phyloP scores from a whole-genome alignment of 1,140 invertebrate species.

The Drosophila arawakana region DNA sequence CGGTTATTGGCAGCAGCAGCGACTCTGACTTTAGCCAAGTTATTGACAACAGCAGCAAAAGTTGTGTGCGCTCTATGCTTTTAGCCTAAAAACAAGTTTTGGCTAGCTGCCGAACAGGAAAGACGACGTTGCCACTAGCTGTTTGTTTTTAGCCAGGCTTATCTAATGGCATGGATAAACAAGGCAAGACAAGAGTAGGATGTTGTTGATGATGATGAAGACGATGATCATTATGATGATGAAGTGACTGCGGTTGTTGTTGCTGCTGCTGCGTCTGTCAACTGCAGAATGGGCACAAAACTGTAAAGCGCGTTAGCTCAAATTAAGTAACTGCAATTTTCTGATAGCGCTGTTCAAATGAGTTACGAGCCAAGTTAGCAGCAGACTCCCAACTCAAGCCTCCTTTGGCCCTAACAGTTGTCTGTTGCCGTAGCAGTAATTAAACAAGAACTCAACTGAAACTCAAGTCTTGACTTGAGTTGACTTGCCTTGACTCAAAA shows the following conservation, averaged over 20 bases:
- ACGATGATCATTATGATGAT: constrained; percentile 1
- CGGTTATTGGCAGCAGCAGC: constrained; percentile 29
- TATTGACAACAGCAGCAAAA: constrained; percentile 22
- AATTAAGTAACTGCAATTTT: constrained; percentile 76
- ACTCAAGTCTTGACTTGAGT: constrained; percentile 26
- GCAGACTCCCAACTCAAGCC: neutral
- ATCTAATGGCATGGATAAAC: constrained; percentile 81
- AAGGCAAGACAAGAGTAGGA: constrained; percentile 52
- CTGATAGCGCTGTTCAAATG: constrained; percentile 41
- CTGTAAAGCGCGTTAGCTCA: constrained; percentile 73
- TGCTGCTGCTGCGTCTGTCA: constrained; percentile 9
- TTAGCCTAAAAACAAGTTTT: constrained; percentile 40
- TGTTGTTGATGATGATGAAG: constrained; percentile 1
- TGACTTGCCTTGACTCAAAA: constrained; percentile 60
- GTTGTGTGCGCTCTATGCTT: constrained; percentile 17
- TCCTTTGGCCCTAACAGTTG: constrained; percentile 1
- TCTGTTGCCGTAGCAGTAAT: constrained; percentile 51
- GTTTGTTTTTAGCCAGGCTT: constrained; percentile 75
- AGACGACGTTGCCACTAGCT: constrained; percentile 50
- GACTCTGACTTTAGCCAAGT: constrained; percentile 6
- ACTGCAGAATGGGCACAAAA: constrained; percentile 51
- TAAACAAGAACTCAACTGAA: constrained; percentile 51
- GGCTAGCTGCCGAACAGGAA: constrained; percentile 45
- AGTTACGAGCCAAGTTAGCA: neutral
- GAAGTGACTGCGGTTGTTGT: neutral